phyloP scores from a whole-genome alignment of 2,888 invertebrate genomes.

The Oxyteleia sp. region DNA sequence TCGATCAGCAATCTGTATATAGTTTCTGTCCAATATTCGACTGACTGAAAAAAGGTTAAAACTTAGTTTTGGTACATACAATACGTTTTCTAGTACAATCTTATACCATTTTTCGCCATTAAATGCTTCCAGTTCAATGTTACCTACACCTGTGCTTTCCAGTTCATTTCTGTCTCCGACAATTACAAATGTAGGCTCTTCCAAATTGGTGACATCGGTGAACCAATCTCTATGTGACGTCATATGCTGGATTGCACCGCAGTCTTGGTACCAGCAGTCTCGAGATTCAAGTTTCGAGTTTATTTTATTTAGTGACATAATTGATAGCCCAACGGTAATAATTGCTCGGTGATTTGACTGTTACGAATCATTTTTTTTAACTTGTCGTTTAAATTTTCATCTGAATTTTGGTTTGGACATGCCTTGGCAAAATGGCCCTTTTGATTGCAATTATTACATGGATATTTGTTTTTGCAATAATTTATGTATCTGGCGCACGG shows the following conservation, averaged over 20 bases:
- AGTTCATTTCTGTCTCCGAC: slow-evolving; percentile 65
- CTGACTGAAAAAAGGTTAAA: slow-evolving; percentile 78
- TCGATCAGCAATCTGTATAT: slow-evolving; percentile 73
- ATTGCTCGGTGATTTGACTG: too few relatives aligned
- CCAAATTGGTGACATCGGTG: background rate
- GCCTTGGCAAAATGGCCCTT: too few relatives aligned
- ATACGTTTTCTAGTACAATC: slow-evolving; percentile 54
- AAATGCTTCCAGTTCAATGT: slow-evolving; percentile 72
- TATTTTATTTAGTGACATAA: too few relatives aligned
- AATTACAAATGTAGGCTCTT: slow-evolving; percentile 5
- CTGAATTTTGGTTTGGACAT: too few relatives aligned
- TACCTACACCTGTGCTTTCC: slow-evolving; percentile 60
- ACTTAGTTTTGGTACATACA: slow-evolving; percentile 68
- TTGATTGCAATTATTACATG: too few relatives aligned
- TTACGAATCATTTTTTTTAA: too few relatives aligned
- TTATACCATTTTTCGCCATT: slow-evolving; percentile 60
- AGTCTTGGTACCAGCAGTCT: slow-evolving; percentile 31
- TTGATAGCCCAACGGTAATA: too few relatives aligned
- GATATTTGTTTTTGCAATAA: too few relatives aligned
- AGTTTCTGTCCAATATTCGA: slow-evolving; percentile 77
- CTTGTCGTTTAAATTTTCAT: too few relatives aligned
- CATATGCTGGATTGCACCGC: slow-evolving; percentile 25
- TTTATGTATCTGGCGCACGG: too few relatives aligned
- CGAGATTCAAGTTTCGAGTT: too few relatives aligned
- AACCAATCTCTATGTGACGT: slow-evolving; percentile 16